Base-by-base conservation (phyloP, 2,113 vertebrate genomes). In the Lampris megalopsis region DNA sequence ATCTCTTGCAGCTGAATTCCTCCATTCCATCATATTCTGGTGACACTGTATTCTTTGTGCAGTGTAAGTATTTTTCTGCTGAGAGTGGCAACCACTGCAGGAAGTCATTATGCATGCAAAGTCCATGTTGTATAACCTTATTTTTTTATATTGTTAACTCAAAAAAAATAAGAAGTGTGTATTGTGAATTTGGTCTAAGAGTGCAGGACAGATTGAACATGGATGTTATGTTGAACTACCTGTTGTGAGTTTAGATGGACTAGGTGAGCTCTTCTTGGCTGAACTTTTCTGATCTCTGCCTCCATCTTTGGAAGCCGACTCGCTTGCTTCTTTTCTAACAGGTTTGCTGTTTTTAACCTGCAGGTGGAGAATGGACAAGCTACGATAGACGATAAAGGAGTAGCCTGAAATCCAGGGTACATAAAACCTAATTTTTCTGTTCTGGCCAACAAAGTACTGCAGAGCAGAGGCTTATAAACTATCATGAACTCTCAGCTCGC, bases 331-430 rank as follows among this genome's bases (percentile, higher is more conserved):
- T 52, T 72, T 85, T 63, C 47, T 83, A 38, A 40, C 57, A 7
- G 73, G 36, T 81, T 63, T 76, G 8, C 65, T 47, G 3, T 77
- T 24, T 24, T 24, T 89, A 41, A 79, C 82, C 92, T 93, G 75
- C 1, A 77, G 48, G 37, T 2, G 58, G 1, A 5, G 8, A 24
- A 11, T 7, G 1, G 42, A 59, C 1, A 6, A 3, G 2, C 9
- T 64, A 53, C 9, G 50, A 69, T 6, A 42, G 35, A 72, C 8
- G 58, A 5, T 6, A 36, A 70, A 65, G 4, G 24, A 65, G 50
- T 11, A 10, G 59, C 47, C 68, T 35, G 35, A 57, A 13, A 41
- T 11, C 9, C 52, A n/a, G 49, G 9, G 52, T n/a, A 2, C 41
- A 45, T 7, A 5, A 45, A 4, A 5, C 4, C 43, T 45, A 4